These are phyloP conservation scores for Pavo muticus DNA, from an alignment of 2,113 vertebrate genomes.

Conservation along the genomic window DNA sequence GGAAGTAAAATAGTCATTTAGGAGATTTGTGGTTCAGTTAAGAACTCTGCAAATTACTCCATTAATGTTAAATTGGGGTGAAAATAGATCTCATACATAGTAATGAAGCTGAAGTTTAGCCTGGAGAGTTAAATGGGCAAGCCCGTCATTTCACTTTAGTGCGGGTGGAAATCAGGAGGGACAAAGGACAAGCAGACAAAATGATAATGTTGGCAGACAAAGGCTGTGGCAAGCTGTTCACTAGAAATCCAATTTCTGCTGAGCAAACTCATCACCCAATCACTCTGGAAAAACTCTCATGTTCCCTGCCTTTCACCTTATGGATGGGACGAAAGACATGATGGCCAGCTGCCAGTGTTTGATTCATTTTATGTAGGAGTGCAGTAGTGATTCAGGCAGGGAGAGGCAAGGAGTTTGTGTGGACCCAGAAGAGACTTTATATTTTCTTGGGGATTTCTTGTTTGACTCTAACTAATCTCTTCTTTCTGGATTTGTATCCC, in stretches of 20 bases:
- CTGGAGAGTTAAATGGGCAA: constrained; percentile 16
- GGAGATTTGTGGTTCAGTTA: constrained; percentile 42
- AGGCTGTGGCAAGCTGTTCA: constrained; percentile 34
- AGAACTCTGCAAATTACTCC: constrained; percentile 54
- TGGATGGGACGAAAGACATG: constrained; percentile 1
- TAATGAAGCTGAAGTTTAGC: constrained; percentile 64
- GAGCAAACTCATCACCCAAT: background rate
- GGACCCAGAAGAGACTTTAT: background rate
- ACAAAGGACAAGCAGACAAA: background rate
- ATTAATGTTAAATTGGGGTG: constrained; percentile 60
- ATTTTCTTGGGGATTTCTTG: constrained; percentile 1
- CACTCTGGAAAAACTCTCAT: constrained; percentile 45
- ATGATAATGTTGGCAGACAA: background rate
- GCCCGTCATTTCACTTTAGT: background rate
- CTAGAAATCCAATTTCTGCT: constrained; percentile 14
- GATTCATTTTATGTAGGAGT: constrained; percentile 7
- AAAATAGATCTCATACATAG: constrained; percentile 61
- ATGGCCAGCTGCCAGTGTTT: background rate
- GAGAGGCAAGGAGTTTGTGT: background rate
- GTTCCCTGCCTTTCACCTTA: constrained; percentile 29
- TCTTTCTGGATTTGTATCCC: background rate
- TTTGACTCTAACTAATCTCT: constrained; percentile 14
- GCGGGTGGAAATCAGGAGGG: background rate
- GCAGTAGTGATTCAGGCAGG: background rate
- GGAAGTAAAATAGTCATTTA: constrained; percentile 47